Percentiles rank a stretch among this genome's conserved stretches.
Conservation (phyloP, 2,888 invertebrate genomes). For the Leptopilina syphax region DNA sequence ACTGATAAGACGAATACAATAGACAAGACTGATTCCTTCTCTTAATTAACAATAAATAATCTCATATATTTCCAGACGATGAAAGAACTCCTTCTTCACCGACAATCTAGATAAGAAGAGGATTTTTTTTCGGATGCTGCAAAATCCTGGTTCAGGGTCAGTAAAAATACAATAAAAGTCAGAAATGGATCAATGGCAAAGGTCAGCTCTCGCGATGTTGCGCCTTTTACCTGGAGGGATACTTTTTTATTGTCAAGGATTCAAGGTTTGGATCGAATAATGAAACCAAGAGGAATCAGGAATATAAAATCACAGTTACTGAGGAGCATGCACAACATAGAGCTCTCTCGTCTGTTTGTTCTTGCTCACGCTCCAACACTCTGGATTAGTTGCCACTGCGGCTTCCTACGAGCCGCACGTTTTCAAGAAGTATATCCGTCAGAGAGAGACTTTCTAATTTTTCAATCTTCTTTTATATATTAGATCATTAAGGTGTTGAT, state of each 20-base stretch:
- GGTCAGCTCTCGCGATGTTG: constrained; percentile 3
- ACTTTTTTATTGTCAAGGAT: background rate
- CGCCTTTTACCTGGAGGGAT: background rate
- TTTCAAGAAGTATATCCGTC: background rate
- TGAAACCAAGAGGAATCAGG: background rate
- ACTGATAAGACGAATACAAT: background rate
- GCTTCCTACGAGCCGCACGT: constrained; percentile 61
- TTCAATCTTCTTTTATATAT: background rate
- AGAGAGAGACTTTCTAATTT: background rate
- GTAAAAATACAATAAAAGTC: constrained; percentile 1
- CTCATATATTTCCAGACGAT: background rate
- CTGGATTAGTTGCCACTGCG: constrained; percentile 62
- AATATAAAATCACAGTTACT: constrained; percentile 11
- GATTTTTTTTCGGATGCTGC: background rate
- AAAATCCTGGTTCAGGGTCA: constrained; percentile 31
- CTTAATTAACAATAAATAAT: constrained; percentile 7
- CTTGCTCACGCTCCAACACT: constrained; percentile 43
- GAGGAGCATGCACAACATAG: constrained; percentile 8
- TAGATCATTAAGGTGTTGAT: constrained; percentile 4
- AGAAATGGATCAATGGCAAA: constrained; percentile 19
- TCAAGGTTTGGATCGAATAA: background rate
- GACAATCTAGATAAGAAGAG: background rate
- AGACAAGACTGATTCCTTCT: constrained; percentile 3
- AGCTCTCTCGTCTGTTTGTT: constrained; percentile 27
- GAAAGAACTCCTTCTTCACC: constrained; percentile 19